Base-by-base conservation (phyloP, 23 tunicate species). In the Oikopleura vanhoeffeni region DNA sequence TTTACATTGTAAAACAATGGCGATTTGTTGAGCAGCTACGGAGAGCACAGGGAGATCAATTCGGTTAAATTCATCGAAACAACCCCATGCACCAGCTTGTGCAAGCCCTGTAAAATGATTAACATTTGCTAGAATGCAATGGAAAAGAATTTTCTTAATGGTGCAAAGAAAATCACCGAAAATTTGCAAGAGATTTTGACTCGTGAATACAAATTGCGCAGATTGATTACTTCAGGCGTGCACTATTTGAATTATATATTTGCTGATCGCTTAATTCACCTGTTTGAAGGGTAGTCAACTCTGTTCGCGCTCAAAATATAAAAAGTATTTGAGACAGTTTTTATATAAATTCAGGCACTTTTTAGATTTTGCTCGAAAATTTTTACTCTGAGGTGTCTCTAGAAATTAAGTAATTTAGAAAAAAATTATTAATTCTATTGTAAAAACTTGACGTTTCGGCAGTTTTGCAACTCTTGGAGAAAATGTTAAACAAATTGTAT, bases 41-140 rank as follows among this genome's bases (percentile, higher is more conserved):
- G 99, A 95, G 28, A 95, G 83, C 85, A 95, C 99, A 40, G 99
- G 99, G 39, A 95, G 96, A 57, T 95, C 99, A 67, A 95, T 95
- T 42, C 99, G 88, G 85, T 95, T 95, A 86, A 95, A 95, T 77
- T 95, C 99, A 71, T 95, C 99, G 40, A 95, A 95, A 76, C 99
- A 95, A 36, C 99, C 99, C 99, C 99, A 95, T 0, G 99, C 88
- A 38, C 99, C 99, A 75, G 99, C 90, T 41, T 95, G 99, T 38
- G 99, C 99, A 64, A 95, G 89, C n/a, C n/a, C n/a, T 41, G 92
- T 92, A 89, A 49, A 41, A 1, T 41, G 36, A 82, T 39, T 28
- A 67, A 67, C 67, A 0, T 0, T 39, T 64, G 33, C 30, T 83
- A 40, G 76, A 40, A n/a, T 24, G 0, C 36, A 4, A 84, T 28